Evolutionary conservation across 2,113 vertebrate species (phyloP), one percentile per base, ranked within the genome.

Genomic region (Amphilophus citrinellus): DNA sequence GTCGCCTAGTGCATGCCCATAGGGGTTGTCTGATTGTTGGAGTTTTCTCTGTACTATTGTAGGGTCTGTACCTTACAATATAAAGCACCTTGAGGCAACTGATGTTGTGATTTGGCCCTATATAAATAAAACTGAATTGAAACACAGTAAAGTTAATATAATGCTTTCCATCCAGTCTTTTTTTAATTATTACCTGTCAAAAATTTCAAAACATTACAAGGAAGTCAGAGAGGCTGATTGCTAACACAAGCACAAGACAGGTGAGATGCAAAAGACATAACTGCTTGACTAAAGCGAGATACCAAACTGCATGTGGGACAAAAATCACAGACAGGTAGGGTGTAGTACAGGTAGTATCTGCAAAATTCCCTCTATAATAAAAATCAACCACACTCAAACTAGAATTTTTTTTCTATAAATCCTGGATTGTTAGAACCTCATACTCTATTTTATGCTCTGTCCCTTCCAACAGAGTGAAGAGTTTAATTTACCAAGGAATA

Each of bases 241-340:
- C 76, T 82, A 79, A 82, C 61, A 82, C 66, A 57, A 56, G 37
- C 79, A 59, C 17, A 22, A 30, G 7, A 14, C 61, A 30, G 27
- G 44, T 47, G 30, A 53, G 18, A 76, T 50, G 42, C 24, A 35
- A 47, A 71, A n/a, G 3, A 61, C 42, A 6, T 20, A 30, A 63
- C 73, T 44, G 22, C 14, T 53, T 30, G 22, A 80, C 7, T n/a
- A 22, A 30, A 62, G 57, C 47, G 76, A 47, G 63, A 66, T 32
- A 13, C 32, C 53, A 68, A 84, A 61, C 13, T 84, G 80, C 77
- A 84, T 9, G 30, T 44, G 79, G 6, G 44, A 83, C 59, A 77
- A 37, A 88, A 81, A 80, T 37, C 85, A 71, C 24, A 78, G 59
- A 68, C 22, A 56, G 82, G 35, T 11, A 57, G 68, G 66, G 35